phyloP scores from a whole-genome alignment of 2,797 vertebrate species.

The Pangasius krempfi region DNA sequence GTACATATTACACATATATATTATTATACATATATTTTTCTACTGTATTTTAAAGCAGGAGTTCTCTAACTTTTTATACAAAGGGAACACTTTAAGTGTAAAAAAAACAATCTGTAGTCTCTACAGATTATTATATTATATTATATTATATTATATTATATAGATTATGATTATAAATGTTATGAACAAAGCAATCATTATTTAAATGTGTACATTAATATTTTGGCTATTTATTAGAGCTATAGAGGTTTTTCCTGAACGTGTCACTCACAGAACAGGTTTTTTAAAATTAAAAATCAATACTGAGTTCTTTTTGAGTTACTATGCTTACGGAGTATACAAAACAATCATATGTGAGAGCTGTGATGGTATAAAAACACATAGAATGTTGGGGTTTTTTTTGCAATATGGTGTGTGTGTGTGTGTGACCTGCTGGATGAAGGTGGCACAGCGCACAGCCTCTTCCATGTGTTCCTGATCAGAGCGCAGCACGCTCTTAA shows the following conservation, averaged over 20 bases:
- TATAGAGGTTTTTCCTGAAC: background rate
- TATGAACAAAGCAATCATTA: background rate
- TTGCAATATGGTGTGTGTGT: background rate
- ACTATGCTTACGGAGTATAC: background rate
- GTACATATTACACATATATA: too few species aligned
- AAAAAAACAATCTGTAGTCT: background rate
- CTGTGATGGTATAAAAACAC: background rate
- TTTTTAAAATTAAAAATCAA: background rate
- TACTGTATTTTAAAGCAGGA: background rate
- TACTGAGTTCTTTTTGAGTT: background rate
- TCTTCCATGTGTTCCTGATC: constrained; percentile 87
- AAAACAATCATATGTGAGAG: background rate
- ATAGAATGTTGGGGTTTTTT: background rate
- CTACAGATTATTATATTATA: background rate
- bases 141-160: too few species aligned
- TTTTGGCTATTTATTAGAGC: background rate
- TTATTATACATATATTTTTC: too few species aligned
- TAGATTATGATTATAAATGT: background rate
- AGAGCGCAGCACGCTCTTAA: constrained; percentile 80
- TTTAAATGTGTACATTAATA: background rate
- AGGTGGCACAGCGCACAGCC: constrained; percentile 81
- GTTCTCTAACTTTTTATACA: background rate
- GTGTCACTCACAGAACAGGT: background rate
- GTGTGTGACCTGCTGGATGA: constrained; percentile 80
- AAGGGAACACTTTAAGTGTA: background rate